A percentile compares a stretch with the other conserved stretches of the same genome.
Conservation (phyloP, 2,888 invertebrate species). For the Parnassius mnemosyne region DNA sequence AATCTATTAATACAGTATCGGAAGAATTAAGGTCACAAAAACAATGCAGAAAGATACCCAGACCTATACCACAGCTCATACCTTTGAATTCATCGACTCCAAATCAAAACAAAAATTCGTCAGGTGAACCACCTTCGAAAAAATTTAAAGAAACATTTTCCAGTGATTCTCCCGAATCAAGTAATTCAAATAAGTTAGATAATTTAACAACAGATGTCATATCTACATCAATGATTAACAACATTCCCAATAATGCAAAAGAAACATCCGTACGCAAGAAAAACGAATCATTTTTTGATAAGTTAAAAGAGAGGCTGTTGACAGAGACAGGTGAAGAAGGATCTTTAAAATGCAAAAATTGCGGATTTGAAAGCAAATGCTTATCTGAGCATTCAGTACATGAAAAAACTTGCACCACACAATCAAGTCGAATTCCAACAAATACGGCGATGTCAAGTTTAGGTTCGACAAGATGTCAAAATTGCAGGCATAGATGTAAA, state of each 20-base stretch:
- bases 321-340: slow-evolving; percentile 83
- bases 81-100: slow-evolving; percentile 81
- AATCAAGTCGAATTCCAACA: slow-evolving; percentile 60
- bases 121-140: slow-evolving; percentile 68
- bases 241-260: slow-evolving; percentile 38
- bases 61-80: slow-evolving; percentile 88
- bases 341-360: slow-evolving; percentile 84
- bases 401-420: slow-evolving; percentile 83
- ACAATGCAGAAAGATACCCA: slow-evolving; percentile 62
- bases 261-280: slow-evolving; percentile 76
- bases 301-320: slow-evolving; percentile 87
- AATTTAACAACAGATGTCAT: slow-evolving; percentile 54
- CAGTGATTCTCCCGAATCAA: slow-evolving; percentile 35
- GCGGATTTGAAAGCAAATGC: slow-evolving; percentile 89
- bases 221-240: slow-evolving; percentile 48
- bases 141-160: slow-evolving; percentile 58
- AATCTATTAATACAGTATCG: slow-evolving; percentile 42
- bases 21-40: slow-evolving; percentile 57
- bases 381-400: slow-evolving; percentile 90
- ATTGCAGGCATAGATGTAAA: slow-evolving; percentile 92
- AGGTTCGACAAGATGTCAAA: slow-evolving; percentile 90
- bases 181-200: slow-evolving; percentile 40
- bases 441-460: slow-evolving; percentile 70
- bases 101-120: slow-evolving; percentile 57
- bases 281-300: slow-evolving; percentile 90